These are phyloP conservation scores for Actenoides lindsayi DNA, from an alignment of 2,113 vertebrate genomes.

Conservation along the genomic window DNA sequence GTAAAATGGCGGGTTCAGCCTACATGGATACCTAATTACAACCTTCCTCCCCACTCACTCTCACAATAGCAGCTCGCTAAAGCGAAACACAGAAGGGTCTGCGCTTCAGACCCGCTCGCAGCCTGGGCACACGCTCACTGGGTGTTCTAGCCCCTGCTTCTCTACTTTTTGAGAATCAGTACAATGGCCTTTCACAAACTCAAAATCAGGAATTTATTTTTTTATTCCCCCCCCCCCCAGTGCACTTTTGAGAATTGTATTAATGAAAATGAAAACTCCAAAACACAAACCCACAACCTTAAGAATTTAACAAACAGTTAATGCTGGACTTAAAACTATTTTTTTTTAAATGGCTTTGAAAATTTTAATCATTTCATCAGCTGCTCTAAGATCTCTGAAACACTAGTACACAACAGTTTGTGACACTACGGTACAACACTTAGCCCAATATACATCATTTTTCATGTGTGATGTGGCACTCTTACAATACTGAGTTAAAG, in stretches of 20 bases:
- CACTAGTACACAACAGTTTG: neutral
- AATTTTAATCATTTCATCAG: neutral
- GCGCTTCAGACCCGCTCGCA: neutral
- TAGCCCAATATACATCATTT: neutral
- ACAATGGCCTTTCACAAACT: conserved; percentile 20
- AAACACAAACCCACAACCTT: neutral
- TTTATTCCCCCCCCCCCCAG: neutral
- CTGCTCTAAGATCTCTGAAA: neutral
- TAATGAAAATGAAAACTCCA: neutral
- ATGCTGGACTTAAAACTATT: neutral
- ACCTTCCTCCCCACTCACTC: conserved; percentile 52
- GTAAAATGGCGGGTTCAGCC: conserved; percentile 64
- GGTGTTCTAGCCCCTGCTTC: neutral
- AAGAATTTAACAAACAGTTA: neutral
- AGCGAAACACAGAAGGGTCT: neutral
- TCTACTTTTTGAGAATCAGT: neutral
- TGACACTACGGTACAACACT: neutral
- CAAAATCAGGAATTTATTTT: neutral
- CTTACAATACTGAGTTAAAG: neutral
- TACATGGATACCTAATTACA: conserved; percentile 60
- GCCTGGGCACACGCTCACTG: neutral
- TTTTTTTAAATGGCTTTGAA: no score
- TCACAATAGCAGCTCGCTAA: conserved; percentile 12
- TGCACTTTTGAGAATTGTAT: neutral
- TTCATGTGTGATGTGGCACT: neutral